A percentile compares a stretch with the other conserved stretches of the same genome.
These are phyloP conservation scores for Congeria kusceri DNA, from an alignment of 2,888 invertebrate species.

Conservation along the genomic window DNA sequence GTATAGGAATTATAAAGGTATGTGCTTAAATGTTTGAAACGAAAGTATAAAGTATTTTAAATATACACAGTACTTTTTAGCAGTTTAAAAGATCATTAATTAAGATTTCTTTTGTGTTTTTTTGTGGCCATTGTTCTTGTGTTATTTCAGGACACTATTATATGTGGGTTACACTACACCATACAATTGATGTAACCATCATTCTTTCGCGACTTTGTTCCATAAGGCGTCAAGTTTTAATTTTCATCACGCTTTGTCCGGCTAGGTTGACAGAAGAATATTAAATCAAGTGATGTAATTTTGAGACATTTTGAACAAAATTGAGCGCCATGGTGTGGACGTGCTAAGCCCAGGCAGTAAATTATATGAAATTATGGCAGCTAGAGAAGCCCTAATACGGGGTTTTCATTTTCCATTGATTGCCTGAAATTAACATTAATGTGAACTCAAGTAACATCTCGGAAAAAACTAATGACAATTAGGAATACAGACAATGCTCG, in stretches of 20 bases:
- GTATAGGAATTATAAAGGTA: too few relatives aligned
- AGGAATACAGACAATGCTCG: conserved; percentile 9
- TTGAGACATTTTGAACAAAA: conserved; percentile 55
- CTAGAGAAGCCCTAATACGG: conserved; percentile 50
- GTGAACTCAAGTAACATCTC: conserved; percentile 55
- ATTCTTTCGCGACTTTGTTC: conserved; percentile 12
- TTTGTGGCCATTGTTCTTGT: too few relatives aligned
- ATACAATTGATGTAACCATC: too few relatives aligned
- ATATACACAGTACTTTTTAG: too few relatives aligned
- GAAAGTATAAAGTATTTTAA: too few relatives aligned
- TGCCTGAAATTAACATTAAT: conserved; percentile 65
- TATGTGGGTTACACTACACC: too few relatives aligned
- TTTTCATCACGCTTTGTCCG: conserved; percentile 45
- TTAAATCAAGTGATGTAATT: conserved; percentile 65
- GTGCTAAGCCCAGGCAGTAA: conserved; percentile 50
- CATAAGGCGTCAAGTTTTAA: conserved; percentile 65
- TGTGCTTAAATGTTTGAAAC: too few relatives aligned
- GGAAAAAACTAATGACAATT: conserved; percentile 47
- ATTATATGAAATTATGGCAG: conserved; percentile 62
- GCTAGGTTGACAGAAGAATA: conserved; percentile 51
- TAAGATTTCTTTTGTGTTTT: too few relatives aligned
- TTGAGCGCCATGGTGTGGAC: conserved; percentile 49
- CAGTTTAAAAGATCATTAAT: too few relatives aligned
- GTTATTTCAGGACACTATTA: too few relatives aligned
- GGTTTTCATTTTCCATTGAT: conserved; percentile 63